These are phyloP conservation scores for Cynoglossus semilaevis DNA, from an alignment of 2,113 vertebrate genomes.

Conservation along the genomic window DNA sequence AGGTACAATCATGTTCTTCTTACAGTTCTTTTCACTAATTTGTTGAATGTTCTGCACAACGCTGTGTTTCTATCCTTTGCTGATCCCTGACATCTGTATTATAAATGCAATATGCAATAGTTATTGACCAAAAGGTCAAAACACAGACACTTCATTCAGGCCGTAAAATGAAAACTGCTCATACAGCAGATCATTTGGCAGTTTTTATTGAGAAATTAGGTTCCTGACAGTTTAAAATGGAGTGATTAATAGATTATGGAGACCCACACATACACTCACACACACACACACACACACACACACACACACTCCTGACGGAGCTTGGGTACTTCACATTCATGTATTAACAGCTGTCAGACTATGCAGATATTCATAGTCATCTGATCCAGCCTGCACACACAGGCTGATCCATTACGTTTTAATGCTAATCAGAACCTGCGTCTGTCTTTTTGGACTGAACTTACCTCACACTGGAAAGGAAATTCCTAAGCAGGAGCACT, in stretches of 20 bases:
- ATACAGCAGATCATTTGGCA: slow-evolving; percentile 19
- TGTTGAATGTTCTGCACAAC: background rate
- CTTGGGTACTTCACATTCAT: slow-evolving; percentile 5
- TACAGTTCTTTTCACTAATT: background rate
- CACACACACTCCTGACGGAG: no score
- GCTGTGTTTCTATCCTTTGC: background rate
- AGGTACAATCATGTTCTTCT: no score
- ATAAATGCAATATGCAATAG: background rate
- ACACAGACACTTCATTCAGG: background rate
- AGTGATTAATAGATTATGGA: slow-evolving; percentile 39
- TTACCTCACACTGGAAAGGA: no score
- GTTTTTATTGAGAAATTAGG: slow-evolving; percentile 28
- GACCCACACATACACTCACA: no score
- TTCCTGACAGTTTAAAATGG: slow-evolving; percentile 7
- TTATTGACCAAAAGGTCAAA: slow-evolving; percentile 17
- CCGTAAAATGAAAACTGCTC: slow-evolving; percentile 23
- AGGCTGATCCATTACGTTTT: background rate
- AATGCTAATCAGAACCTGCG: no score
- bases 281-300: no score
- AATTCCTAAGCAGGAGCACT: no score
- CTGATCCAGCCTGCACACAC: slow-evolving; percentile 13
- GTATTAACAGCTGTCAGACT: slow-evolving; percentile 33
- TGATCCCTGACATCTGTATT: background rate
- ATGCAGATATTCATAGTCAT: slow-evolving; percentile 33
- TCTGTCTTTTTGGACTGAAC: no score